Conservation (phyloP, 35 echinoderm and acorn worm species). For the Heliocidaris tuberculata region DNA sequence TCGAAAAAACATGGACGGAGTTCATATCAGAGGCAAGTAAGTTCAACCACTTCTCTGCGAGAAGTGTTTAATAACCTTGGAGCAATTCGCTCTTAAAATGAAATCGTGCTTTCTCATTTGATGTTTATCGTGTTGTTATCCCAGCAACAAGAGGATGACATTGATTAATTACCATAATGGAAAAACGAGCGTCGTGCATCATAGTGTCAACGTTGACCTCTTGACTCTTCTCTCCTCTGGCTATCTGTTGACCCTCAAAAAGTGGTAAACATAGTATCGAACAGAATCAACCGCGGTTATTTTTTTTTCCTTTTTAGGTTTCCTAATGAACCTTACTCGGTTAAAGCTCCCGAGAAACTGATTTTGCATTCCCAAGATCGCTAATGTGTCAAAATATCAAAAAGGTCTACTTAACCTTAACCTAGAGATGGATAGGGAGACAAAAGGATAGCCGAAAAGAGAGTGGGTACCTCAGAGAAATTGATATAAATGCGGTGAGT, state of each 20-base stretch:
- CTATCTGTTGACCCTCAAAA: background rate
- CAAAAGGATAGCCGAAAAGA: too few species aligned
- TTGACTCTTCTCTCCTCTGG: background rate
- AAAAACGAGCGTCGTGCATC: background rate
- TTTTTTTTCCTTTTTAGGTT: background rate
- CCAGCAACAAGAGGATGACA: background rate
- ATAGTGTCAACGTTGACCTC: background rate
- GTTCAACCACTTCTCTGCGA: too few species aligned
- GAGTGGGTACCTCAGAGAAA: too few species aligned
- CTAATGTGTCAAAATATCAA: background rate
- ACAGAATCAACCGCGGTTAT: background rate
- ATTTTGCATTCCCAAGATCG: background rate
- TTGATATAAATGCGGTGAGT: too few species aligned
- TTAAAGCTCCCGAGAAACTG: background rate
- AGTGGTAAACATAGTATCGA: background rate
- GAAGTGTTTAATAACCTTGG: too few species aligned
- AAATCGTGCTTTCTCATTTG: background rate
- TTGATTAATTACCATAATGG: constrained; percentile 18
- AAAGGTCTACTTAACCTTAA: too few species aligned
- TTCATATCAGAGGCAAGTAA: too few species aligned
- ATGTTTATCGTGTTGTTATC: background rate
- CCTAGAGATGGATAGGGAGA: too few species aligned
- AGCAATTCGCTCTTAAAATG: background rate
- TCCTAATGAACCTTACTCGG: background rate
- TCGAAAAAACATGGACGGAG: too few species aligned